These are phyloP conservation scores for Eristalinus sepulchralis DNA, from an alignment of 2,888 invertebrate species.

Conservation along the genomic window DNA sequence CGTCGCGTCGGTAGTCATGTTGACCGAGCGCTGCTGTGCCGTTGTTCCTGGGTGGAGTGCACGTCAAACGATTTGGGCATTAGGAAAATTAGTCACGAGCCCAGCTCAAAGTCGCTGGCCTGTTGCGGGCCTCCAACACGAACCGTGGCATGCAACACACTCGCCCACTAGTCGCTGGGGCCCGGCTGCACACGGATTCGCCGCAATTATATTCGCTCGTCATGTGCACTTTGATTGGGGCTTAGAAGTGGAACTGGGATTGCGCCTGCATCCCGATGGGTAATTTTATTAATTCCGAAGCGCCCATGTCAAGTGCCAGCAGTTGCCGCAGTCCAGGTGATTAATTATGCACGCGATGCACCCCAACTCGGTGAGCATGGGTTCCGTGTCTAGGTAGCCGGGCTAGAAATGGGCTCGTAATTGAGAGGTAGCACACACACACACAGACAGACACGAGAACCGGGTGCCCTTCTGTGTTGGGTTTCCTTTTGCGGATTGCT, in stretches of 20 bases:
- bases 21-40: conserved; percentile 66
- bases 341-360: conserved; percentile 71
- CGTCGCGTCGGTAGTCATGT: conserved; percentile 62
- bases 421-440: conserved; percentile 48
- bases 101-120: conserved; percentile 50
- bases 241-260: conserved; percentile 51
- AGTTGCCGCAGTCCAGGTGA: conserved; percentile 43
- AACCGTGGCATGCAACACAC: conserved; percentile 50
- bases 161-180: not conserved
- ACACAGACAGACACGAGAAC: not conserved
- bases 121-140: conserved; percentile 32
- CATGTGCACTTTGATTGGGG: conserved; percentile 69
- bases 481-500: conserved; percentile 46
- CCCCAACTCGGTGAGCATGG: conserved; percentile 34
- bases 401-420: conserved; percentile 49
- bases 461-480: conserved; percentile 51
- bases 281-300: conserved; percentile 69
- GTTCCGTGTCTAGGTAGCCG: conserved; percentile 56
- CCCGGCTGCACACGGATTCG: conserved; percentile 27
- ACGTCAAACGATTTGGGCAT: conserved; percentile 69
- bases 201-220: conserved; percentile 69
- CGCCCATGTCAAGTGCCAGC: conserved; percentile 55
- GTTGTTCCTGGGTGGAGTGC: conserved; percentile 70
- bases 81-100: conserved; percentile 71
- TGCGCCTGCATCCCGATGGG: conserved; percentile 19